Evolutionary conservation across 2,113 vertebrate genomes (phyloP), one percentile per base, ranked within the genome.

Genomic region (Takifugu flavidus): DNA sequence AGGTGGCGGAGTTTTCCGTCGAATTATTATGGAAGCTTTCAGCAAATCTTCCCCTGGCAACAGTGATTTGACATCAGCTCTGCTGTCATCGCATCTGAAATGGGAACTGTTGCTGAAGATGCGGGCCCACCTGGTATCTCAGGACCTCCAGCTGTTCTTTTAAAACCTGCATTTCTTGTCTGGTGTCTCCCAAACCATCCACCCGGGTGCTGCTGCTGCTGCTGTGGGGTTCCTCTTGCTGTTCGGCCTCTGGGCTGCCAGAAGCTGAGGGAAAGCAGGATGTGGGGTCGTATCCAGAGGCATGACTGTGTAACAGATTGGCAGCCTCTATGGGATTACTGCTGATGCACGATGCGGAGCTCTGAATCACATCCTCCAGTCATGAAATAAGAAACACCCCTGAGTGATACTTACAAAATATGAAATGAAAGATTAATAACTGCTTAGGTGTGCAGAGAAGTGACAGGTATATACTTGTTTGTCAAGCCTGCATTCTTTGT

Each of bases 111-210:
- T 43, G 53, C 3, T 31, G 29, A 69, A 50, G 45, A 75, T 29
- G 67, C 45, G 39, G 56, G 34, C 80, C 55, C 70, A 89, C 89
- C 89, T 90, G 91, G 79, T 87, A 91, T 47, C 78, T 84, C n/a
- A 91, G 79, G 4, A 86, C 84, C 43, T 86, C 81, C 34, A 92
- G 79, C 56, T 90, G 90, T 12, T 92, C 89, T 62, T 89, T 92
- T 25, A 90, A 85, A 61, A 90, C 74, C 0, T 75, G 75, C 49
- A 91, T 70, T 46, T 91, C 90, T 53, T 72, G 76, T 25, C 53
- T 66, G 13, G 72, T 31, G 58, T 74, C 65, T 70, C 62, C 70
- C 34, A 43, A 29, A 25, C 44, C 34, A 15, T n/a, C 14, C 45
- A 15, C 4, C 45, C 12, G 14, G 45, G 14, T n/a, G 45, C 45